A percentile compares a stretch with the other conserved stretches of the same genome.
phyloP scores from a whole-genome alignment of 2,888 invertebrate species.

The Chymomyza caudatula region DNA sequence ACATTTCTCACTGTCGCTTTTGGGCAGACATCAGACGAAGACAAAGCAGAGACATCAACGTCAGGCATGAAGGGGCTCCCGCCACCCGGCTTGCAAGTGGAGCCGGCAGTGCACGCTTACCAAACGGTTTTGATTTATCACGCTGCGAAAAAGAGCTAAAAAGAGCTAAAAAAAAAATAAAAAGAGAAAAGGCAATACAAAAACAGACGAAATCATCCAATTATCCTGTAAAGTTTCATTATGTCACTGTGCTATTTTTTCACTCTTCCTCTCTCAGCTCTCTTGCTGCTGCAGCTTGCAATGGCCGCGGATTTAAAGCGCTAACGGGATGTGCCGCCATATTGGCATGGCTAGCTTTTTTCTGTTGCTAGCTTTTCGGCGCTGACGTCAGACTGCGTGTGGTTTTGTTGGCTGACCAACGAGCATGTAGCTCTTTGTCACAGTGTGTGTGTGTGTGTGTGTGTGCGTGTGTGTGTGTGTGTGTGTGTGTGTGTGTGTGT shows the following conservation, averaged over 20 bases:
- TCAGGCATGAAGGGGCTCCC: background rate
- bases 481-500: constrained; percentile 5
- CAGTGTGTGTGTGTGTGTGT: background rate
- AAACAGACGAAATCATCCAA: constrained; percentile 62
- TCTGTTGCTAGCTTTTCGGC: constrained; percentile 12
- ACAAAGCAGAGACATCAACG: constrained; percentile 24
- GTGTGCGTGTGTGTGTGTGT: background rate
- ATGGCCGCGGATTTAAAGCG: background rate
- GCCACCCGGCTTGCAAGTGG: background rate
- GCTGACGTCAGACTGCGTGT: background rate
- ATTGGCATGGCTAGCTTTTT: constrained; percentile 47
- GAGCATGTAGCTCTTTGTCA: no score
- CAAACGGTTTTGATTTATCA: constrained; percentile 23
- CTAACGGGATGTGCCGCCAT: constrained; percentile 53
- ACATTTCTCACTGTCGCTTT: constrained; percentile 59
- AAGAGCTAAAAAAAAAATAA: background rate
- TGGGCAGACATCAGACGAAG: constrained; percentile 10
- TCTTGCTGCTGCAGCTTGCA: background rate
- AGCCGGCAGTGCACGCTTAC: background rate
- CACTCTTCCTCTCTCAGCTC: background rate
- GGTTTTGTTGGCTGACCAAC: background rate
- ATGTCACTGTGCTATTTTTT: constrained; percentile 53
- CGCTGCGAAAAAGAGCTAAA: background rate
- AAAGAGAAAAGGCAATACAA: constrained; percentile 7
- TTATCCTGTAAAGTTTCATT: constrained; percentile 70